phyloP scores from a whole-genome alignment of 1,140 invertebrate genomes.

The Panagrolaimus sp. region DNA sequence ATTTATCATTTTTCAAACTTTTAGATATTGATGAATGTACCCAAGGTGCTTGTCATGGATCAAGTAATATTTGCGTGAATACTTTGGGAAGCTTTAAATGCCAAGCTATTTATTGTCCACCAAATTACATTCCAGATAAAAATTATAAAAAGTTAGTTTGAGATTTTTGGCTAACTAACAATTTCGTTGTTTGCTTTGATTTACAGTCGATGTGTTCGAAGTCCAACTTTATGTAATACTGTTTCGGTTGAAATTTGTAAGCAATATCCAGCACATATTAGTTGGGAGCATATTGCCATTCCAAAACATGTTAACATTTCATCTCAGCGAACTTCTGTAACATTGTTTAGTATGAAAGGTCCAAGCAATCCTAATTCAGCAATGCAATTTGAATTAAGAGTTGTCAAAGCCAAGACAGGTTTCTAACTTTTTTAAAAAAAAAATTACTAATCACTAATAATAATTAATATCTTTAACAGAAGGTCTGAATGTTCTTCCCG shows the following conservation, averaged over 20 bases:
- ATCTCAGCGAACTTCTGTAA: slow-evolving; percentile 54
- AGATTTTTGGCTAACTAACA: neutral
- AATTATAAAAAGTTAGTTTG: slow-evolving; percentile 71
- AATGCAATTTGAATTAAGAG: slow-evolving; percentile 56
- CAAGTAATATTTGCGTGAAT: slow-evolving; percentile 61
- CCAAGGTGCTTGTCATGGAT: slow-evolving; percentile 42
- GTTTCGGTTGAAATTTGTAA: slow-evolving; percentile 42
- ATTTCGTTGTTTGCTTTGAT: neutral
- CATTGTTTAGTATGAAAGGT: slow-evolving; percentile 56
- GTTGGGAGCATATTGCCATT: slow-evolving; percentile 57
- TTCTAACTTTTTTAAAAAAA: neutral
- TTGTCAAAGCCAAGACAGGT: slow-evolving; percentile 47
- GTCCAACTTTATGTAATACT: slow-evolving; percentile 37
- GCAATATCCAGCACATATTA: slow-evolving; percentile 52
- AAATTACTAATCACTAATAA: slow-evolving; percentile 1
- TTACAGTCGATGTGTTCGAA: slow-evolving; percentile 54
- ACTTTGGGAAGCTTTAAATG: slow-evolving; percentile 80
- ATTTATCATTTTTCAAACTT: neutral
- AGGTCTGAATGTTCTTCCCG: slow-evolving; percentile 38
- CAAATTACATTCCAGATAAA: slow-evolving; percentile 71
- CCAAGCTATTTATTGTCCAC: slow-evolving; percentile 76
- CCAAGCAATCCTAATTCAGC: slow-evolving; percentile 40
- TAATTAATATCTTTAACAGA: slow-evolving; percentile 18
- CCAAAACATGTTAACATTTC: slow-evolving; percentile 58
- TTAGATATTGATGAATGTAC: slow-evolving; percentile 61